A percentile compares a stretch with the other conserved stretches of the same genome.
Evolutionary conservation across 2,113 vertebrate genomes (phyloP).

Genomic region (Notiomystis cincta): DNA sequence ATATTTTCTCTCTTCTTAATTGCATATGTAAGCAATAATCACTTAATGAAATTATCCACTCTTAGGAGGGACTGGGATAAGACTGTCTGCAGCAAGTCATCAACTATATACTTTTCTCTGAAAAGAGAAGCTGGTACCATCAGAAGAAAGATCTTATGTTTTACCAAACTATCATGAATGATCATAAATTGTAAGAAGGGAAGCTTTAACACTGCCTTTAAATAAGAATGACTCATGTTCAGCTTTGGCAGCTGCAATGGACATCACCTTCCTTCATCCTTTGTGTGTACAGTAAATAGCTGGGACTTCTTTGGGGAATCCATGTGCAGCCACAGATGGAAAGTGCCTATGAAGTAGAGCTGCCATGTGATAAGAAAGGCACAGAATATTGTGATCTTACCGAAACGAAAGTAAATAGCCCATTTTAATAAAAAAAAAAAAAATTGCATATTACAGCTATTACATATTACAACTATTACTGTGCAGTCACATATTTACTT

Average conservation of each 20-base stretch:
- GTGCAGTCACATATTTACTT: not conserved
- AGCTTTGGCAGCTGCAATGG: not conserved
- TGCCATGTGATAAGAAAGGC: not conserved
- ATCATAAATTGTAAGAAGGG: not conserved
- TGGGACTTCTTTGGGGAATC: not conserved
- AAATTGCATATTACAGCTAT: not conserved
- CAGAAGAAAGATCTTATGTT: not conserved
- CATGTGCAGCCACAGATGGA: not conserved
- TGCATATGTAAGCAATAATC: slow-evolving; percentile 20
- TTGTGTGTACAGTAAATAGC: not conserved
- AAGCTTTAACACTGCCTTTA: not conserved
- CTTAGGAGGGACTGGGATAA: slow-evolving; percentile 16
- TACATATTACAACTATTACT: not conserved
- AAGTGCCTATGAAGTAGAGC: not conserved
- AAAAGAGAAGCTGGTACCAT: not conserved
- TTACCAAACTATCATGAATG: not conserved
- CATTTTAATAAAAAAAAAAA: not conserved
- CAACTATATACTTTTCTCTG: not conserved
- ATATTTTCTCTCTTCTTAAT: slow-evolving; percentile 29
- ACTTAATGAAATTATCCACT: slow-evolving; percentile 50
- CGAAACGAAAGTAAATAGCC: not conserved
- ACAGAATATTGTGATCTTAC: not conserved
- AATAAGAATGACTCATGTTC: not conserved
- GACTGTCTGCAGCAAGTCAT: not conserved
- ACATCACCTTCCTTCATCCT: not conserved